Conservation (phyloP, 2,888 invertebrate species). For the Phorcus lineatus region DNA sequence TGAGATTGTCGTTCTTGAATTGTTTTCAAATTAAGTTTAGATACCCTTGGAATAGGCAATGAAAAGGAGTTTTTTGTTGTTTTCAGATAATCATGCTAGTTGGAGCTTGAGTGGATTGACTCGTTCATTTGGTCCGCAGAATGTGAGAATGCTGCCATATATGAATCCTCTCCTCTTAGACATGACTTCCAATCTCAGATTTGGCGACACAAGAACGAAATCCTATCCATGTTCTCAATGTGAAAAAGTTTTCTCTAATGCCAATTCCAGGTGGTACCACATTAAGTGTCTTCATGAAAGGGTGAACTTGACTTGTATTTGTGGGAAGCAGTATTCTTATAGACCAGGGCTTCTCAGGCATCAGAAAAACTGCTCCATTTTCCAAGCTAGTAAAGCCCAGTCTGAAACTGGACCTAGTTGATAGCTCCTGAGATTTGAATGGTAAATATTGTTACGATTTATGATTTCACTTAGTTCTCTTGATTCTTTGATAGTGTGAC, state of each 20-base stretch:
- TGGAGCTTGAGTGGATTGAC: conserved; percentile 11
- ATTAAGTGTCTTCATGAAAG: conserved; percentile 9
- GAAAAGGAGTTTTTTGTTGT: conserved; percentile 11
- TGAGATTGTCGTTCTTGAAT: background rate
- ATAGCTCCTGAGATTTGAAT: too few relatives aligned
- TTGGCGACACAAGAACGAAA: background rate
- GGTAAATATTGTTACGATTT: too few relatives aligned
- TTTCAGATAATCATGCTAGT: conserved; percentile 18
- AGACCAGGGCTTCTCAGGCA: conserved; percentile 1
- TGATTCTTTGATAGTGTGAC: too few relatives aligned
- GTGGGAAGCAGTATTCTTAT: conserved; percentile 18
- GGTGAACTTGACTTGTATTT: background rate
- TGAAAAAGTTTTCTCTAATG: conserved; percentile 10
- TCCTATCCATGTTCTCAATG: conserved; percentile 9
- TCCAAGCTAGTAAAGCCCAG: background rate
- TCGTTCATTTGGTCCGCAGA: background rate
- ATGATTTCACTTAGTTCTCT: too few relatives aligned
- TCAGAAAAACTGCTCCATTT: background rate
- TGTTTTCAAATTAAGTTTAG: background rate
- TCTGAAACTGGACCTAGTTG: too few relatives aligned
- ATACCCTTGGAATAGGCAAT: background rate
- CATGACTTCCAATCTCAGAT: background rate
- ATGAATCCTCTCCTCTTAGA: background rate
- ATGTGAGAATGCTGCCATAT: background rate
- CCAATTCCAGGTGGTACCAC: conserved; percentile 16